phyloP scores from a whole-genome alignment of 2,888 invertebrate species.

The Herminia tarsipennalis region DNA sequence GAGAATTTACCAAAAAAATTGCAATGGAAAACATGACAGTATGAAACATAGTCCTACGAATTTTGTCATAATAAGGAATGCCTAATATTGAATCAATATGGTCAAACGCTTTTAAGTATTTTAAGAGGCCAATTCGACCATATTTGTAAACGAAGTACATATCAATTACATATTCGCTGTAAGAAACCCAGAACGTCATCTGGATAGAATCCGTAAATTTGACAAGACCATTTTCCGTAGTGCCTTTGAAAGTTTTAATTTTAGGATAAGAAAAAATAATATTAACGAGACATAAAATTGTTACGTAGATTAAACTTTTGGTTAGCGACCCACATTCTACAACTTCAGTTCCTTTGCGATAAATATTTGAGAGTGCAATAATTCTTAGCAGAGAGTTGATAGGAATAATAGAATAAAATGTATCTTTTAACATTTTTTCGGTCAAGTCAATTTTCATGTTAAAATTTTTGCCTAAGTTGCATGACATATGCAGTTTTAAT shows the following conservation, averaged over 20 bases:
- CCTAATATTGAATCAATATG: conserved; percentile 11
- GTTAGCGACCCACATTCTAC: conserved; percentile 10
- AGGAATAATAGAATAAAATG: conserved; percentile 21
- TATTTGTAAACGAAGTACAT: conserved; percentile 35
- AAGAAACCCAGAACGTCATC: conserved; percentile 29
- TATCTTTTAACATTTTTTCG: conserved; percentile 10
- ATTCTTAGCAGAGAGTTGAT: conserved; percentile 21
- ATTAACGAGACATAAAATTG: conserved; percentile 13
- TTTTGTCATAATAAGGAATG: not conserved
- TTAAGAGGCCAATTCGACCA: conserved; percentile 12
- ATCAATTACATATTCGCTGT: conserved; percentile 37
- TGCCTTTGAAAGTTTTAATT: conserved; percentile 10
- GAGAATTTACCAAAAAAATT: not conserved
- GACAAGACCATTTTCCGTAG: not conserved
- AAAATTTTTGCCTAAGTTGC: not conserved
- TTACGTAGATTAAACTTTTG: conserved; percentile 11
- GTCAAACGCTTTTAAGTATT: conserved; percentile 8
- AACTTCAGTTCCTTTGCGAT: conserved; percentile 7
- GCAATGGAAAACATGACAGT: not conserved
- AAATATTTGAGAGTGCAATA: conserved; percentile 23
- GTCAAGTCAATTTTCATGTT: not conserved
- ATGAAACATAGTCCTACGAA: not conserved
- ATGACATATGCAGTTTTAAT: not conserved
- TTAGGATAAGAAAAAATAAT: conserved; percentile 17
- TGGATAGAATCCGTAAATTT: conserved; percentile 32